Evolutionary conservation across 2,888 invertebrate species (phyloP).

Genomic region (Merodon equestris): DNA sequence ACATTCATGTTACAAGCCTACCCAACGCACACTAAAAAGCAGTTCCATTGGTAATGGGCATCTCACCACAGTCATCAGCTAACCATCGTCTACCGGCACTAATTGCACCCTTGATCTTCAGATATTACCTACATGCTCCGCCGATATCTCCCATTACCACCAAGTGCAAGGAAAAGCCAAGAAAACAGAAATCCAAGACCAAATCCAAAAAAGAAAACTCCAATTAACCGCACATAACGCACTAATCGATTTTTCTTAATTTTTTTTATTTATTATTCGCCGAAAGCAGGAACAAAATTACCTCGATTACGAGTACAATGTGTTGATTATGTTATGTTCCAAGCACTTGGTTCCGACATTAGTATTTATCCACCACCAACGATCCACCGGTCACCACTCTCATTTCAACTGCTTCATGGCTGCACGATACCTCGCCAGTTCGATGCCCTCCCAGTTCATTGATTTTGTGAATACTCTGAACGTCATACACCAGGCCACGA

Average conservation of each 20-base stretch:
- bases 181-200: too few relatives aligned
- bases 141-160: conserved; percentile 4
- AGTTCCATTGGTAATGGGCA: too few relatives aligned
- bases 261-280: background rate
- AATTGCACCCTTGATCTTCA: too few relatives aligned
- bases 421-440: conserved; percentile 80
- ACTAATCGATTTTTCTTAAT: conserved; percentile 23
- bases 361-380: background rate
- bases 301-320: conserved; percentile 26
- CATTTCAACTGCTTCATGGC: conserved; percentile 74
- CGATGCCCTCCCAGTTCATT: conserved; percentile 83
- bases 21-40: too few relatives aligned
- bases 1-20: too few relatives aligned
- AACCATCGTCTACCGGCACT: too few relatives aligned
- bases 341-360: conserved; percentile 30
- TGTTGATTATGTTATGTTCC: conserved; percentile 32
- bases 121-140: too few relatives aligned
- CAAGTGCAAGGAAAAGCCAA: too few relatives aligned
- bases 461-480: conserved; percentile 79
- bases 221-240: conserved; percentile 10
- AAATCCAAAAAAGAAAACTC: conserved; percentile 4
- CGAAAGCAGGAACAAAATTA: background rate
- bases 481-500: conserved; percentile 72
- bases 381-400: conserved; percentile 78
- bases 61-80: too few relatives aligned